These are phyloP conservation scores for Gymnoscopelus microlampas DNA, from an alignment of 2,797 vertebrate genomes.

Conservation along the genomic window DNA sequence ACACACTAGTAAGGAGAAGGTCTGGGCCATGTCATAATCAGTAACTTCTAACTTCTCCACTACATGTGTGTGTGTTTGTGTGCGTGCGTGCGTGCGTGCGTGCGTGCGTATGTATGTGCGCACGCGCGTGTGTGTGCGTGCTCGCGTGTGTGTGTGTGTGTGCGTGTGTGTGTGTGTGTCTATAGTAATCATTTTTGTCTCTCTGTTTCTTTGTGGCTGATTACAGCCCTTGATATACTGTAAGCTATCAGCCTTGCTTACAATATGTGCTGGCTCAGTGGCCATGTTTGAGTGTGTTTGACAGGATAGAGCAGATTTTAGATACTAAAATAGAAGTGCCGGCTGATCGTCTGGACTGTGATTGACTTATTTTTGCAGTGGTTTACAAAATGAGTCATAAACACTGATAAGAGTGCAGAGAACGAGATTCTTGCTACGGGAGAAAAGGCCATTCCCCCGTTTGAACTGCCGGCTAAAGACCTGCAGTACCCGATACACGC, in stretches of 20 bases:
- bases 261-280: slow-evolving; percentile 40
- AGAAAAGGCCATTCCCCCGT: slow-evolving; percentile 67
- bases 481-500: slow-evolving; percentile 15
- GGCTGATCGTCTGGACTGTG: slow-evolving; percentile 36
- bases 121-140: too few relatives aligned
- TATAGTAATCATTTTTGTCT: slow-evolving; percentile 35
- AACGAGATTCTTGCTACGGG: slow-evolving; percentile 51
- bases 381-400: slow-evolving; percentile 76
- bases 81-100: slow-evolving; percentile 11
- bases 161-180: not conserved
- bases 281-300: slow-evolving; percentile 54
- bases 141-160: slow-evolving; percentile 3
- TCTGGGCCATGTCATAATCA: slow-evolving; percentile 42
- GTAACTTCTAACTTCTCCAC: not conserved
- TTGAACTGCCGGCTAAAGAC: slow-evolving; percentile 60
- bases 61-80: not conserved
- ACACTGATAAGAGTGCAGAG: slow-evolving; percentile 70
- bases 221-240: slow-evolving; percentile 52
- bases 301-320: slow-evolving; percentile 53
- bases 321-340: slow-evolving; percentile 56
- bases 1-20: slow-evolving; percentile 17
- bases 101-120: slow-evolving; percentile 6
- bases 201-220: slow-evolving; percentile 14
- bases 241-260: slow-evolving; percentile 50
- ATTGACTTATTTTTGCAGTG: slow-evolving; percentile 46